phyloP scores from a whole-genome alignment of 2,797 vertebrate genomes.

The Chromis chromis region DNA sequence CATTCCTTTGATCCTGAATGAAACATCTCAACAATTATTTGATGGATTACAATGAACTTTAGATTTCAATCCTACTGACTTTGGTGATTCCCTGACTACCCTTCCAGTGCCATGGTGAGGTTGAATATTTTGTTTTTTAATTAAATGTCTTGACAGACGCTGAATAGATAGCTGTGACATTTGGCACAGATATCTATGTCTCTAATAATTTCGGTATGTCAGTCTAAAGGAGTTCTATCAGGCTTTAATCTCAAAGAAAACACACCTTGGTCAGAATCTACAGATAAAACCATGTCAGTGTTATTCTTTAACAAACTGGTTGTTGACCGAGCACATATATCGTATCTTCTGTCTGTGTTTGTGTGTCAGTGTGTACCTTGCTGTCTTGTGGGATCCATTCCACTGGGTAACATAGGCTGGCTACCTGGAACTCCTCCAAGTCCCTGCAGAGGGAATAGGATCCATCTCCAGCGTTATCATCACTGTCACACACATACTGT shows the following conservation, averaged over 20 bases:
- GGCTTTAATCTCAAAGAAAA: neutral
- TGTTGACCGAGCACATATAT: too few relatives aligned
- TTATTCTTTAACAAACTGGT: neutral
- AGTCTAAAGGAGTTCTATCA: neutral
- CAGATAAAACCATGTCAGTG: neutral
- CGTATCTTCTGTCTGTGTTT: neutral
- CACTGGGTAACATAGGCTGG: slow-evolving; percentile 93
- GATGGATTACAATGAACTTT: neutral
- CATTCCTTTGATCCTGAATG: neutral
- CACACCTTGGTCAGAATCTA: neutral
- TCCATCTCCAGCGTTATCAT: slow-evolving; percentile 15
- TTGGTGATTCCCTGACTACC: neutral
- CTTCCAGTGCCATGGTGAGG: neutral
- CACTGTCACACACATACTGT: slow-evolving; percentile 3
- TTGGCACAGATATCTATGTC: neutral
- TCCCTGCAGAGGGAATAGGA: slow-evolving; percentile 82
- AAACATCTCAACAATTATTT: neutral
- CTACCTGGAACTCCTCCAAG: slow-evolving; percentile 94
- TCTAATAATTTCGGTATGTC: neutral
- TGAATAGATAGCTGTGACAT: neutral
- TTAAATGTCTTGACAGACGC: neutral
- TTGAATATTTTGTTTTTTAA: neutral
- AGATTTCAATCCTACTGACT: neutral
- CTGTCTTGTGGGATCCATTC: slow-evolving; percentile 97
- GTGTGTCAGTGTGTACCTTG: slow-evolving; percentile 86